These are phyloP conservation scores for Ceratosolen solmsi DNA, from an alignment of 1,140 invertebrate genomes.

Conservation along the genomic window DNA sequence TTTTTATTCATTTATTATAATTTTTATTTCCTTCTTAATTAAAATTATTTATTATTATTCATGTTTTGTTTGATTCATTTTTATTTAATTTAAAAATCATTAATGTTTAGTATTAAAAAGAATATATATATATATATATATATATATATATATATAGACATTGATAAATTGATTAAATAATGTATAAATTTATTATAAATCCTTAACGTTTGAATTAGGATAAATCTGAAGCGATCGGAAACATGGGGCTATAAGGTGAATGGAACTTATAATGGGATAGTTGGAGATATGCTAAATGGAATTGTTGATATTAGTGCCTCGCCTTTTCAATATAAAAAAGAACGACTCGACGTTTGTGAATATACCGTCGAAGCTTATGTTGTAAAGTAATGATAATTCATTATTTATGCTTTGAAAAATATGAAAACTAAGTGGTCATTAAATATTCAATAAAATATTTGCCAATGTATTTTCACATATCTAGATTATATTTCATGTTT, in stretches of 20 bases:
- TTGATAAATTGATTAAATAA: too few relatives aligned
- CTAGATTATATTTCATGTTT: conserved; percentile 78
- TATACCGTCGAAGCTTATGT: conserved; percentile 77
- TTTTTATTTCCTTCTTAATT: neutral
- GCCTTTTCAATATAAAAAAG: conserved; percentile 76
- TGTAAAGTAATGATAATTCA: conserved; percentile 69
- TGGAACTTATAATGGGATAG: conserved; percentile 79
- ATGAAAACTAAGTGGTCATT: neutral
- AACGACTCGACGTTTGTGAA: conserved; percentile 76
- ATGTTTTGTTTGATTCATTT: neutral
- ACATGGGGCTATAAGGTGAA: conserved; percentile 80
- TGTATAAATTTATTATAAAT: too few relatives aligned
- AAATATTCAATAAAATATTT: neutral
- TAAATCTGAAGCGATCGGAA: conserved; percentile 72
- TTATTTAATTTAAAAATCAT: neutral
- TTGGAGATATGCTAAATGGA: conserved; percentile 76
- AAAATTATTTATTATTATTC: neutral
- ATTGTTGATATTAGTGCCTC: conserved; percentile 77
- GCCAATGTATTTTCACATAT: neutral
- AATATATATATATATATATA: neutral
- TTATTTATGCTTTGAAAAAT: neutral
- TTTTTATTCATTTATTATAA: neutral
- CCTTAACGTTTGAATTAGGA: too few relatives aligned
- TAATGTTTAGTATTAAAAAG: neutral
- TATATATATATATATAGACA: too few relatives aligned